Evolutionary conservation across 2,797 vertebrate species (phyloP), one percentile per base, ranked within the genome.

Genomic region (Adelosebastes latens): DNA sequence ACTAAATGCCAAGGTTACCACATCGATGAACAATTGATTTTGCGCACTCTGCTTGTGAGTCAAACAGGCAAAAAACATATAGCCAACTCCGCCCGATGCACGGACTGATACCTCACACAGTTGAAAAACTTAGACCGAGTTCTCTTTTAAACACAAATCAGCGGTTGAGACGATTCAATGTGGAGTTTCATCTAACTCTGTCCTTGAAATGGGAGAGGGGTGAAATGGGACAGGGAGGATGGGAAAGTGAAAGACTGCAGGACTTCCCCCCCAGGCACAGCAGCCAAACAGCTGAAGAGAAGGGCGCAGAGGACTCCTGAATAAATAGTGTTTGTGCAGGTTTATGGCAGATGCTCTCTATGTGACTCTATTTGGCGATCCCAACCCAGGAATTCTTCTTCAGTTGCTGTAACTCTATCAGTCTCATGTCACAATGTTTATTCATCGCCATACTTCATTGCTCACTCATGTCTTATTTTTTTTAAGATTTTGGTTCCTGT

Each of bases 1-100:
- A 75, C 78, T 88, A 88, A 92, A 87, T 89, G 75, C 72, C 85
- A 86, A 92, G 82, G 85, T 89, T 87, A 84, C 77, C 72, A 24
- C 75, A 67, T 87, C 32, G 16, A 88, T 83, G 24, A 72, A 56
- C 55, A n/a, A 82, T 81, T 82, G 81, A 86, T 91, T 87, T 73
- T 71, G 63, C 39, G 29, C 66, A 24, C 72, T 71, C 63, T 75
- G 72, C 34, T 68, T 78, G 65, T 65, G 65, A 85, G 79, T 75
- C 66, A 60, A 18, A 49, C 65, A 71, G 25, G 4, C 31, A 31
- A 34, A 20, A 70, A 46, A 16, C 72, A 32, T 3, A 20, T 11
- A 36, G 68, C n/a, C 64, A 49, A 22, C 72, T 27, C 39, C 58
- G 2, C 36, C 42, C 22, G 29, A 65, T 73, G 49, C 61, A 77